These are phyloP conservation scores for Hetaerina americana DNA, from an alignment of 1,140 invertebrate genomes.

Conservation along the genomic window DNA sequence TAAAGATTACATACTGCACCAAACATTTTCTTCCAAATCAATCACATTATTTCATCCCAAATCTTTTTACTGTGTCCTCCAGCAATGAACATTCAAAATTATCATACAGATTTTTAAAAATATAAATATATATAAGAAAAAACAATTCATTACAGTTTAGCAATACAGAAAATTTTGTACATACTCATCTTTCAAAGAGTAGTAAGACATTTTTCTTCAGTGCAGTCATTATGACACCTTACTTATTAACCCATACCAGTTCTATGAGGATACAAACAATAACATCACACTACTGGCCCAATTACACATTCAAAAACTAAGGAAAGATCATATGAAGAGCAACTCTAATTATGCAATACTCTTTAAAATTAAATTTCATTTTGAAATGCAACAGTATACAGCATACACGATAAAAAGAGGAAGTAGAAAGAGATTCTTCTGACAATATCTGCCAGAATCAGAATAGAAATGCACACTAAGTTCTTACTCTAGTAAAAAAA, in stretches of 20 bases:
- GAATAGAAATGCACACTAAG: neutral
- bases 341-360: neutral
- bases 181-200: neutral
- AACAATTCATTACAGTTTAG: neutral
- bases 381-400: neutral
- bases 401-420: neutral
- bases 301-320: neutral
- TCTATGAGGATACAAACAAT: neutral
- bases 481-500: neutral
- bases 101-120: neutral
- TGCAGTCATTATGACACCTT: neutral
- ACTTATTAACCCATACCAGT: neutral
- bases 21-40: neutral
- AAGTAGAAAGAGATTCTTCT: neutral
- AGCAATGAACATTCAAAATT: neutral
- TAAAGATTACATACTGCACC: neutral
- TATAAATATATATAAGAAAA: too few relatives aligned
- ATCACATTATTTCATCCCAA: neutral
- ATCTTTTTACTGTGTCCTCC: neutral
- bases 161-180: neutral
- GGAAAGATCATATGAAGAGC: neutral
- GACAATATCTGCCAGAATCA: neutral
- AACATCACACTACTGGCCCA: neutral
- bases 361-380: neutral
- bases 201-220: neutral